These are phyloP conservation scores for Entelurus aequoreus DNA, from an alignment of 2,113 vertebrate species.

Conservation along the genomic window DNA sequence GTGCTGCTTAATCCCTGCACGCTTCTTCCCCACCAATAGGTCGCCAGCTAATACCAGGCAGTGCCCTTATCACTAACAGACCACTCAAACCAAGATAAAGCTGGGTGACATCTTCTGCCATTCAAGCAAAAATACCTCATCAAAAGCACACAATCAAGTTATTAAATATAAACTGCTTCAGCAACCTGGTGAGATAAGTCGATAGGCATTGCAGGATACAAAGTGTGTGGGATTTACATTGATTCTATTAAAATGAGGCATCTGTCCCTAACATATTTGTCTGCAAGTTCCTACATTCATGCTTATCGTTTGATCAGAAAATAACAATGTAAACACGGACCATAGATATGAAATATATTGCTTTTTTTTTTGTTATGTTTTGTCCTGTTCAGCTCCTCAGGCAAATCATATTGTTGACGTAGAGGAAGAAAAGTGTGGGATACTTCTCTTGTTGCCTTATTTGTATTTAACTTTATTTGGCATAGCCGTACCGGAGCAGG, in stretches of 20 bases:
- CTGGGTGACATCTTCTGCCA: conserved; percentile 28
- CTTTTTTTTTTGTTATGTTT: no score
- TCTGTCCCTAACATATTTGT: background rate
- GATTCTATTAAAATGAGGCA: conserved; percentile 46
- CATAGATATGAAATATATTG: conserved; percentile 2
- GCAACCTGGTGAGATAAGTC: conserved; percentile 4
- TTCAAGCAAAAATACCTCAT: conserved; percentile 37
- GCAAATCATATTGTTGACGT: no score
- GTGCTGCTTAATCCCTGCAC: conserved; percentile 20
- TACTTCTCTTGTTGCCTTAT: no score
- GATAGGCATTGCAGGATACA: conserved; percentile 22
- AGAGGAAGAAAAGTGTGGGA: no score
- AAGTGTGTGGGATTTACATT: conserved; percentile 32
- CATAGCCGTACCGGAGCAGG: no score
- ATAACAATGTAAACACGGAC: background rate
- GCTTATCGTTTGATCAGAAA: no score
- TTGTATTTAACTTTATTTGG: no score
- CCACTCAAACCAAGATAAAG: conserved; percentile 47
- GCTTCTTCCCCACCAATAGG: conserved; percentile 28
- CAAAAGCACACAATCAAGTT: conserved; percentile 27
- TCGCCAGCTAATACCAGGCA: conserved; percentile 38
- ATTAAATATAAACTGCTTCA: conserved; percentile 23
- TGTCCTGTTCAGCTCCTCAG: no score
- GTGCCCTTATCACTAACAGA: conserved; percentile 33
- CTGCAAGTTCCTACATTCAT: background rate